A percentile compares a stretch with the other conserved stretches of the same genome.
phyloP scores from a whole-genome alignment of 2,888 invertebrate species.

The Drosophila histrio region DNA sequence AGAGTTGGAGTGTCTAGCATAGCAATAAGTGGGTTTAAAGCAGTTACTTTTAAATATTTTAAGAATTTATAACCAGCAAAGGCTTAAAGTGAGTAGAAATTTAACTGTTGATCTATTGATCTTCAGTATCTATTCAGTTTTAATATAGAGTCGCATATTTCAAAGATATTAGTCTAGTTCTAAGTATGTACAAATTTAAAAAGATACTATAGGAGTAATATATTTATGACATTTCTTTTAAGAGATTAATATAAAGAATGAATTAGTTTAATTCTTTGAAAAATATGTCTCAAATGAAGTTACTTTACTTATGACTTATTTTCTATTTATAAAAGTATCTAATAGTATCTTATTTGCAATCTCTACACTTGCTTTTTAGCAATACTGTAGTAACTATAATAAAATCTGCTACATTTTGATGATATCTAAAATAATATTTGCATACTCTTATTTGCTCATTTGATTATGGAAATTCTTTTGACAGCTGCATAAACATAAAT shows the following conservation, averaged over 20 bases:
- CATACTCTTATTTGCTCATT: slow-evolving; percentile 13
- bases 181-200: background rate
- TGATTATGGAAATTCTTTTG: slow-evolving; percentile 20
- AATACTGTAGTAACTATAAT: background rate
- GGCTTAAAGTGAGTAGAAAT: background rate
- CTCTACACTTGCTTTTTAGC: background rate
- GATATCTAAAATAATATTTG: slow-evolving; percentile 6
- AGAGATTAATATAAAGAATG: no score
- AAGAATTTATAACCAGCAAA: background rate
- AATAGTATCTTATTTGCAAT: background rate
- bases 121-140: background rate
- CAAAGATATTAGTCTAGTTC: background rate
- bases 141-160: background rate
- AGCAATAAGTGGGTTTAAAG: background rate
- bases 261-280: no score
- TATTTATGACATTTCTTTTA: no score
- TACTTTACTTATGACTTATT: no score
- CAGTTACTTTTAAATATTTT: background rate
- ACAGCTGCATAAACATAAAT: slow-evolving; percentile 52
- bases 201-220: no score
- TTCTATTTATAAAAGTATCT: background rate
- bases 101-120: background rate
- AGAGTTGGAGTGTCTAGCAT: background rate
- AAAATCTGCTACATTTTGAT: background rate
- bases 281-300: no score